Conservation (phyloP, 2,797 vertebrate species). For the Adrianichthys oophorus region DNA sequence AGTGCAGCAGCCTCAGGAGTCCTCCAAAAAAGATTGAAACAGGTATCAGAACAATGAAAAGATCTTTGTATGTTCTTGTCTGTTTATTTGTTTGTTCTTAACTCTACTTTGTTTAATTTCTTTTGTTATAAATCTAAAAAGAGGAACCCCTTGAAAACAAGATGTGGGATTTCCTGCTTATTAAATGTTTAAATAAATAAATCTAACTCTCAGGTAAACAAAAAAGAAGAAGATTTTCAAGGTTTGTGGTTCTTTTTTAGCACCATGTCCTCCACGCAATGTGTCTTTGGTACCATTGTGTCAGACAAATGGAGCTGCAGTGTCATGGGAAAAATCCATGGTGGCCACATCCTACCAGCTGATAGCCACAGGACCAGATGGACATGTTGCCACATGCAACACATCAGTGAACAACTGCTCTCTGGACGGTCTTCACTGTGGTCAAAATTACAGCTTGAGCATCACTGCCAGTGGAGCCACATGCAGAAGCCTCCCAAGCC, state of each 20-base stretch:
- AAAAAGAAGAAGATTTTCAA: too few species aligned
- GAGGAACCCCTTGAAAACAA: too few species aligned
- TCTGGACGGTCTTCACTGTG: constrained; percentile 65
- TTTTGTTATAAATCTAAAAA: too few species aligned
- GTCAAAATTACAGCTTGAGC: constrained; percentile 62
- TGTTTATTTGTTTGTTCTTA: not conserved
- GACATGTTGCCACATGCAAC: constrained; percentile 51
- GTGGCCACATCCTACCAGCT: constrained; percentile 65
- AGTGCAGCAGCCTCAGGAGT: constrained; percentile 79
- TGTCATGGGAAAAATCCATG: constrained; percentile 62
- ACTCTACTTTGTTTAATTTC: not conserved
- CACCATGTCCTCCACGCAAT: constrained; percentile 70
- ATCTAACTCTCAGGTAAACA: too few species aligned
- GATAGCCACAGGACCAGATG: constrained; percentile 57
- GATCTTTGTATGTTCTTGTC: not conserved
- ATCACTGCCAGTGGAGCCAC: constrained; percentile 59
- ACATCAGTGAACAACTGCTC: constrained; percentile 61
- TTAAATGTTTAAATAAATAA: too few species aligned
- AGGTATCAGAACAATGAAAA: too few species aligned
- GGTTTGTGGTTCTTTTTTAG: constrained; percentile 40
- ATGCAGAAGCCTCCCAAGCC: constrained; percentile 66
- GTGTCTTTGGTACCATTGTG: constrained; percentile 54
- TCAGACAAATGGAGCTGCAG: constrained; percentile 42
- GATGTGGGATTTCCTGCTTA: too few species aligned
- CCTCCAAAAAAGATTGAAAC: constrained; percentile 50